Conservation (phyloP, 2,797 vertebrate species). For the Sarcoramphus papa region DNA sequence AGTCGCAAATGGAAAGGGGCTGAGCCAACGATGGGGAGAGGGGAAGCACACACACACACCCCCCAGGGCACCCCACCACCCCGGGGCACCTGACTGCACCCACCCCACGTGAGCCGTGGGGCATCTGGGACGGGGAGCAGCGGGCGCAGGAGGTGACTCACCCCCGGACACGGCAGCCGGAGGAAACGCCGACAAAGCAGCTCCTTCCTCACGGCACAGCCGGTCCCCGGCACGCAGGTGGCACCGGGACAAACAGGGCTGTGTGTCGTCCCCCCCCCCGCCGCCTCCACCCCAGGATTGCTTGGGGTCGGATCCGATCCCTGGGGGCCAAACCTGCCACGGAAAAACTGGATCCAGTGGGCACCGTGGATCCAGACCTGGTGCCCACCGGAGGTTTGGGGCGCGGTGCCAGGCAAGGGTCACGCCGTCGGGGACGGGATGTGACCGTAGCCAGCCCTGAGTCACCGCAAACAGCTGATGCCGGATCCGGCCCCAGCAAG, state of each 20-base stretch:
- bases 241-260: neutral
- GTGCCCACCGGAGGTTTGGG: neutral
- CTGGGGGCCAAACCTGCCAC: neutral
- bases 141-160: neutral
- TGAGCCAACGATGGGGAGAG: neutral
- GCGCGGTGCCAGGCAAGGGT: neutral
- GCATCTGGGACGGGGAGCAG: neutral
- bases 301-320: fast-evolving
- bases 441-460: neutral
- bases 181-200: neutral
- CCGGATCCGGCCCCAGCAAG: neutral
- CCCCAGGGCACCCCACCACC: neutral
- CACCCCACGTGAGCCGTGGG: fast-evolving
- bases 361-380: neutral
- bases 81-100: neutral
- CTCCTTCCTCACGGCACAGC: neutral
- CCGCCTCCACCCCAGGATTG: fast-evolving
- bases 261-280: neutral
- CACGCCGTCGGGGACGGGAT: neutral
- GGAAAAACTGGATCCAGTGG: no score
- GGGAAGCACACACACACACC: neutral
- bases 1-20: neutral
- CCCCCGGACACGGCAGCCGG: fast-evolving
- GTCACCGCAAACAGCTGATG: neutral
- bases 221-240: neutral